Evolutionary conservation across 2,113 vertebrate species (phyloP).

Genomic region (Syngnathus typhle): DNA sequence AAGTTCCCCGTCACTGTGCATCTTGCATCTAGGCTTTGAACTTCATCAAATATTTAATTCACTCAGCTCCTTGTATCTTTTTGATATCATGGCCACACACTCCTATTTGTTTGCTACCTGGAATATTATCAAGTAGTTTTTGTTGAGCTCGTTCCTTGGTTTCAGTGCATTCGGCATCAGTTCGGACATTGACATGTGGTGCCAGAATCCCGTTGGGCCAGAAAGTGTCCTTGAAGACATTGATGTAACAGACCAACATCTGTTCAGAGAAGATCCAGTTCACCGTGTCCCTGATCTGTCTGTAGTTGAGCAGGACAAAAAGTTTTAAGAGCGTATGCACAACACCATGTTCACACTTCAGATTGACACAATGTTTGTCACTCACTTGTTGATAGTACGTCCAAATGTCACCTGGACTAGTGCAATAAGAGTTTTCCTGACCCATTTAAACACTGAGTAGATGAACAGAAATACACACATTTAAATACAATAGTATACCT

Average conservation of each 20-base stretch:
- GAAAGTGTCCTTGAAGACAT: conserved; percentile 86
- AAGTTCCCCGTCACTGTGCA: background rate
- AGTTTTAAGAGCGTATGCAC: background rate
- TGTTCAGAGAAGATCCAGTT: conserved; percentile 96
- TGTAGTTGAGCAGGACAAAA: conserved; percentile 38
- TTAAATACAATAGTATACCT: background rate
- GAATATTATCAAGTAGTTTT: conserved; percentile 97
- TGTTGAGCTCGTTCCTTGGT: conserved; percentile 91
- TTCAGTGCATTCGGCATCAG: conserved; percentile 74
- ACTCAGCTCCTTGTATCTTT: background rate
- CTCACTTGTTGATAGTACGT: conserved; percentile 99
- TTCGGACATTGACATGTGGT: conserved; percentile 70
- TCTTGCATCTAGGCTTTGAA: background rate
- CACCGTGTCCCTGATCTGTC: conserved; percentile 96
- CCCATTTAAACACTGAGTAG: conserved; percentile 96
- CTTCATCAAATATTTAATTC: background rate
- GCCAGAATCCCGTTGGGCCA: conserved; percentile 92
- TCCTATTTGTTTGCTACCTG: conserved; percentile 71
- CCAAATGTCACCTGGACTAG: conserved; percentile 99
- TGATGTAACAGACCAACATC: conserved; percentile 94
- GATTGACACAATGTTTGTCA: conserved; percentile 12
- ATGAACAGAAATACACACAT: conserved; percentile 4
- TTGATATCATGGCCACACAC: background rate
- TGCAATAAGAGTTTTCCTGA: conserved; percentile 98
- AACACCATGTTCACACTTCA: background rate